Conservation (phyloP, 2,797 vertebrate species). For the Harpagifer antarcticus region DNA sequence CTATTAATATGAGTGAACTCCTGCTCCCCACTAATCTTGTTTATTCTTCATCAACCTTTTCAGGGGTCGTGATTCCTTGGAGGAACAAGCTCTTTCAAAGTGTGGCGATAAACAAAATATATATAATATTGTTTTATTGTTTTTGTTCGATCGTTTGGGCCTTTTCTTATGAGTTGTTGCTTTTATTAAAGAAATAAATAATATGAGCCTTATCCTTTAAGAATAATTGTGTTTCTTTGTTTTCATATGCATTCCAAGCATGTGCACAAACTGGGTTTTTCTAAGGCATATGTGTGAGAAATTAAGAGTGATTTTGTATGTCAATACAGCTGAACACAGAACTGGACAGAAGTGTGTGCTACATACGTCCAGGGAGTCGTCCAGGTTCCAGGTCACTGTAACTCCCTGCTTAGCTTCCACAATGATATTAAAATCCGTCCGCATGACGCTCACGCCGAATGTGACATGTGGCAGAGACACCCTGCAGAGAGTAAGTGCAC, state of each 20-base stretch:
- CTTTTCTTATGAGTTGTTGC: slow-evolving; percentile 5
- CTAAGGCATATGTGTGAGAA: neutral
- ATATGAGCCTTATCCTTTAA: neutral
- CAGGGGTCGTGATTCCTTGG: neutral
- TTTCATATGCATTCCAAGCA: neutral
- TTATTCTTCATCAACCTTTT: neutral
- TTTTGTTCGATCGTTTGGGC: neutral
- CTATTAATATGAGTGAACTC: neutral
- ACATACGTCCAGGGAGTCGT: slow-evolving; percentile 90
- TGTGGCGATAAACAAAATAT: neutral
- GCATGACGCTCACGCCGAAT: slow-evolving; percentile 79
- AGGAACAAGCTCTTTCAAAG: neutral
- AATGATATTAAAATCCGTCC: slow-evolving; percentile 75
- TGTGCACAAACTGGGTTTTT: neutral
- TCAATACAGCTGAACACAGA: neutral
- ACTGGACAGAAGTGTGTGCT: slow-evolving; percentile 23
- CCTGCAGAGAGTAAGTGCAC: slow-evolving; percentile 65
- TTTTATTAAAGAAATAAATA: slow-evolving; percentile 6
- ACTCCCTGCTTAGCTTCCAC: slow-evolving; percentile 85
- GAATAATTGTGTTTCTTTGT: slow-evolving; percentile 4
- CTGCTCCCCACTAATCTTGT: neutral
- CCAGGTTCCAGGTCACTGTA: slow-evolving; percentile 86
- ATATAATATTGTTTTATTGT: neutral
- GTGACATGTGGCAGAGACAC: slow-evolving; percentile 74
- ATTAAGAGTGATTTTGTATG: neutral